Conservation (phyloP, 2,888 invertebrate species). For the Carabus problematicus region DNA sequence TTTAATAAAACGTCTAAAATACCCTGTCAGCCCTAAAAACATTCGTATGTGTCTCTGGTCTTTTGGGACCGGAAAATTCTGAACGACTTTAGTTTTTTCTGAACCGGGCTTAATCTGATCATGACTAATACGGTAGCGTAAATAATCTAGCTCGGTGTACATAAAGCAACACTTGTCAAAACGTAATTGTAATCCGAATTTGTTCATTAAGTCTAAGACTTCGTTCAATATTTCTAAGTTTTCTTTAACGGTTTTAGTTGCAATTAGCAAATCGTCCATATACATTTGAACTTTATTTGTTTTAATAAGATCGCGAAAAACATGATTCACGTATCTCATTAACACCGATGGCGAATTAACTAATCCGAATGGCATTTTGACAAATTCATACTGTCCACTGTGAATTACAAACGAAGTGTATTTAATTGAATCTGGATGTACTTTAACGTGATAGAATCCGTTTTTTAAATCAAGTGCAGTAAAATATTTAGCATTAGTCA, state of each 20-base stretch:
- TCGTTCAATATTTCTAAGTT: conserved; percentile 17
- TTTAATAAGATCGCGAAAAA: conserved; percentile 25
- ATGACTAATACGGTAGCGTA: conserved; percentile 15
- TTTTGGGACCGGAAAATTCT: conserved; percentile 38
- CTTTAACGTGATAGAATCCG: conserved; percentile 45
- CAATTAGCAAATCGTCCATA: conserved; percentile 27
- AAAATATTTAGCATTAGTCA: conserved; percentile 25
- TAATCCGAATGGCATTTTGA: conserved; percentile 33
- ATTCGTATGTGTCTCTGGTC: conserved; percentile 25
- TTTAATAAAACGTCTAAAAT: conserved; percentile 41
- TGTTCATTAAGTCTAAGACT: conserved; percentile 16
- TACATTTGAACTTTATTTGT: conserved; percentile 15
- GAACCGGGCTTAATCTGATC: conserved; percentile 38
- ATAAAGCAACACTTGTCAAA: conserved; percentile 21
- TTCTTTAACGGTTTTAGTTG: conserved; percentile 17
- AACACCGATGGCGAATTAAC: conserved; percentile 32
- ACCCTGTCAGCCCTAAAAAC: conserved; percentile 42
- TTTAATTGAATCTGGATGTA: conserved; percentile 22
- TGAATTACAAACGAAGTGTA: conserved; percentile 30
- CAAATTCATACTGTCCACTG: conserved; percentile 26
- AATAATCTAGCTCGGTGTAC: too few relatives aligned
- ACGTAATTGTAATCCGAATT: conserved; percentile 13
- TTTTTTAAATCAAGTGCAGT: conserved; percentile 46
- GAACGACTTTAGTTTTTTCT: conserved; percentile 33
- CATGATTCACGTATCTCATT: conserved; percentile 15